A percentile compares a stretch with the other conserved stretches of the same genome.
These are phyloP conservation scores for Eurystomus gularis DNA, from an alignment of 2,113 vertebrate species.

Conservation along the genomic window DNA sequence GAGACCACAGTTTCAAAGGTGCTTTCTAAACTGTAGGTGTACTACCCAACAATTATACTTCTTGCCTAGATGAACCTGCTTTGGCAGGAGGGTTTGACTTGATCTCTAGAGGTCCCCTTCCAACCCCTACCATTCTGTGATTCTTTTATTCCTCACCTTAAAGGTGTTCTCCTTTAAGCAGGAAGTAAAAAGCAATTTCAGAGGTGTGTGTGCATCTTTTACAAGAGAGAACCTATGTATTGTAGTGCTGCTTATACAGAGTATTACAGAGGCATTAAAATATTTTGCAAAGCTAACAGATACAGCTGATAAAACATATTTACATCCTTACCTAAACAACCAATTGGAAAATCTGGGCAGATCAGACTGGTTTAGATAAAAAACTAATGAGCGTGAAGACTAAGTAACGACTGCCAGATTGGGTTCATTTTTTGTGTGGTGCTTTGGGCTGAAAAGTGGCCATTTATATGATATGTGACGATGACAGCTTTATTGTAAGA, in stretches of 20 bases:
- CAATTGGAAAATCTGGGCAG: neutral
- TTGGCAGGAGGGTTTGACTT: too few relatives aligned
- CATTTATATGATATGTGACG: neutral
- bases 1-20: neutral
- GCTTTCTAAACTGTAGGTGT: neutral
- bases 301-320: neutral
- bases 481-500: slow-evolving; percentile 43
- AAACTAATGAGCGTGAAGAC: neutral
- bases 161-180: neutral
- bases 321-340: neutral
- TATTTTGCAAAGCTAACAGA: neutral
- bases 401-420: slow-evolving; percentile 5
- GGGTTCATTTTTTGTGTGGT: neutral
- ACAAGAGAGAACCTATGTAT: neutral
- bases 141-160: neutral
- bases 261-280: neutral
- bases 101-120: too few relatives aligned
- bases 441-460: slow-evolving; percentile 13
- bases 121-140: too few relatives aligned
- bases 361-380: slow-evolving; percentile 1
- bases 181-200: neutral
- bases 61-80: neutral
- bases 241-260: neutral
- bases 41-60: neutral
- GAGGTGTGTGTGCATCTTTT: neutral